Conservation (phyloP, 2,888 invertebrate species). For the Drosophila imparisetae region DNA sequence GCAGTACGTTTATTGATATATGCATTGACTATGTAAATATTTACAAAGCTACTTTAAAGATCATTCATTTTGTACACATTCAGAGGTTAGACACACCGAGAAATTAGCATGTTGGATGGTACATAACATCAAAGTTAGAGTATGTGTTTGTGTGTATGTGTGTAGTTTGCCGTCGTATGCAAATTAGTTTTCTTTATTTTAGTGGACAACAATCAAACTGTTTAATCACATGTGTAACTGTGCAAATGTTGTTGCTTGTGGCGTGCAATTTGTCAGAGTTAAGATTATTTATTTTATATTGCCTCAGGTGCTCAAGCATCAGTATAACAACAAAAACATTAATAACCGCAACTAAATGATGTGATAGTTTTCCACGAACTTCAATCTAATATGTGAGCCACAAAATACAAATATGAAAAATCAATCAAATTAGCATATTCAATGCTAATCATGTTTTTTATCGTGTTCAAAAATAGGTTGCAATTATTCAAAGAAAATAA, state of each 20-base stretch:
- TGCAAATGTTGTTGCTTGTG: constrained; percentile 38
- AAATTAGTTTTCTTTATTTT: constrained; percentile 34
- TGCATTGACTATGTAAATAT: constrained; percentile 30
- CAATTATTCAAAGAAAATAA: neutral
- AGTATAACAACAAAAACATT: constrained; percentile 21
- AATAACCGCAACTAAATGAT: constrained; percentile 4
- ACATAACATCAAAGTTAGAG: constrained; percentile 26
- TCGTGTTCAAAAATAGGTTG: neutral
- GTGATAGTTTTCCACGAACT: constrained; percentile 1
- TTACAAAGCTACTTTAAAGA: constrained; percentile 44
- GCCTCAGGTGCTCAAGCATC: constrained; percentile 9
- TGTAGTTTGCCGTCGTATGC: constrained; percentile 19
- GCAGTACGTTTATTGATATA: constrained; percentile 38
- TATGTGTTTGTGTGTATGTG: constrained; percentile 21
- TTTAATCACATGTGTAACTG: constrained; percentile 35
- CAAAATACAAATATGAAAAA: neutral
- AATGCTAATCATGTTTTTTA: neutral
- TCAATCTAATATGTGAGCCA: neutral
- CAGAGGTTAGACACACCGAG: constrained; percentile 52
- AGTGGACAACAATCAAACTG: constrained; percentile 20
- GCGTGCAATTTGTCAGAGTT: constrained; percentile 39
- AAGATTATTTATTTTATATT: constrained; percentile 18
- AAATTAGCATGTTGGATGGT: constrained; percentile 37
- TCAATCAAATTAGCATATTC: neutral
- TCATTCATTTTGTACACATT: constrained; percentile 47